Evolutionary conservation across 37 sponge, comb jelly and placozoan species (phyloP), one percentile per base, ranked within the genome.

Genomic region (Corticium candelabrum): DNA sequence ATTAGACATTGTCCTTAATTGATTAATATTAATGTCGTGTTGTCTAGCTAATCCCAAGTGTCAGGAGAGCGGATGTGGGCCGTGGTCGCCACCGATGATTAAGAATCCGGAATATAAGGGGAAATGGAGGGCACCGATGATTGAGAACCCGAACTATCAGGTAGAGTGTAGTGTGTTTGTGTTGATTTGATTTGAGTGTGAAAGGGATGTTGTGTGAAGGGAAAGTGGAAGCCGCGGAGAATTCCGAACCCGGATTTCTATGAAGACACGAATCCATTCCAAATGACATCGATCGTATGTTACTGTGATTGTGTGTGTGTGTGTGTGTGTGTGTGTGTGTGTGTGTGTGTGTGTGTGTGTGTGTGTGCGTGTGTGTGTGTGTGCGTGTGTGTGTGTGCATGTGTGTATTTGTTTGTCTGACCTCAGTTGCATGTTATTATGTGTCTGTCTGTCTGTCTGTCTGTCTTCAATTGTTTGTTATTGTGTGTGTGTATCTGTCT

Each of bases 101-200:
- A 73, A 74, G 40, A 98, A 98, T 82, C 99, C 99, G 3, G 77
- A 35, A 41, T 98, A 92, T 88, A 98, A 94, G 82, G 99, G 99
- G n/a, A 95, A 84, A 76, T 98, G 99, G 99, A 79, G 78, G 36
- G 77, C 99, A 32, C 93, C 95, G 1, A 78, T 94, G 80, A 94
- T 98, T 68, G 91, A 92, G 21, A 98, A 98, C 76, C 95, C 95
- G 33, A 88, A 91, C 62, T 97, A 91, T 79, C 87, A 81, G 82
- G 92, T 91, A 74, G 67, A 80, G 35, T 40, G 27, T 4, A 71
- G 5, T 69, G 21, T 7, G 40, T 35, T 5, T 35, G 77, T 35
- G 37, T 21, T 29, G 68, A 68, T 70, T 31, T 71, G 67, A 69
- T 5, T 68, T n/a, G 79, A 3, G 11, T 71, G 74, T 27, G 79